Conservation (phyloP, 1,140 invertebrate species). For the Ectropis grisescens region DNA sequence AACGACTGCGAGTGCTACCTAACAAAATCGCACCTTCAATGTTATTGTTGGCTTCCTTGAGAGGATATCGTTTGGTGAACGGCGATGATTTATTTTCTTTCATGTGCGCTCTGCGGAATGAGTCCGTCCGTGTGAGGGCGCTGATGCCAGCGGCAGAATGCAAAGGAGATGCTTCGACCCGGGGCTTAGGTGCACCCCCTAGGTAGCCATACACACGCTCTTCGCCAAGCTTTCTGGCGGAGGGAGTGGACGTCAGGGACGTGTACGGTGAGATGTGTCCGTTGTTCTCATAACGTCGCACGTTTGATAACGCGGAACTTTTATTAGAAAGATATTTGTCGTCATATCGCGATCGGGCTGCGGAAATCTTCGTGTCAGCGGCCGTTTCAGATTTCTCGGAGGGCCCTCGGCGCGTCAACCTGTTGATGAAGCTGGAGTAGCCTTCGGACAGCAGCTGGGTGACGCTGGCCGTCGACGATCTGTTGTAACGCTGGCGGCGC, state of each 20-base stretch:
- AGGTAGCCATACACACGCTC: slow-evolving; percentile 51
- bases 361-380: slow-evolving; percentile 33
- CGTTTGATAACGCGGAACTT: slow-evolving; percentile 43
- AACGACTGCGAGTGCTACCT: slow-evolving; percentile 72
- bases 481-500: slow-evolving; percentile 76
- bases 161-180: slow-evolving; percentile 50
- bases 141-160: slow-evolving; percentile 40
- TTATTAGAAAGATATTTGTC: slow-evolving; percentile 49
- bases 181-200: slow-evolving; percentile 37
- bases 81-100: slow-evolving; percentile 58
- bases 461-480: slow-evolving; percentile 84
- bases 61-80: slow-evolving; percentile 51
- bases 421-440: slow-evolving; percentile 85
- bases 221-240: slow-evolving; percentile 42
- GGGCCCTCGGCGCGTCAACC: slow-evolving; percentile 81
- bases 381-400: slow-evolving; percentile 69
- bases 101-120: slow-evolving; percentile 49
- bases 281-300: slow-evolving; percentile 58
- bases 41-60: slow-evolving; percentile 61
- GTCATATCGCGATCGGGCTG: slow-evolving; percentile 47
- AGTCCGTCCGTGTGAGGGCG: slow-evolving; percentile 47
- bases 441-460: slow-evolving; percentile 87
- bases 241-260: slow-evolving; percentile 27
- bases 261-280: slow-evolving; percentile 48
- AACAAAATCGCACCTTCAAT: slow-evolving; percentile 52